Conservation (phyloP, 2,888 invertebrate species). For the Polymixis lichenea region DNA sequence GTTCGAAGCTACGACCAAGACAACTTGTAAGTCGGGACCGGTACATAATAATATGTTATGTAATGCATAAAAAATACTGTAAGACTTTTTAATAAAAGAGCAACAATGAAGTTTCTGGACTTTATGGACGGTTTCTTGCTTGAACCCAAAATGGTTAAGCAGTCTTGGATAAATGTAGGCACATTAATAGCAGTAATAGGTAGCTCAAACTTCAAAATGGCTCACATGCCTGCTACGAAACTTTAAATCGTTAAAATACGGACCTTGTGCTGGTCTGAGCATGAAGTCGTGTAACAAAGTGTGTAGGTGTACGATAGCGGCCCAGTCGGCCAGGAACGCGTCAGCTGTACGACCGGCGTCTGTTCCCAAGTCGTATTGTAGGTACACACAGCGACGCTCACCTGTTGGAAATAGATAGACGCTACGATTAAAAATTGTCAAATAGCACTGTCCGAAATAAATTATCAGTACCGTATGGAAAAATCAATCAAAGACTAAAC, state of each 20-base stretch:
- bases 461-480: background rate
- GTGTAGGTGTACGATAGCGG: constrained; percentile 97
- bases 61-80: background rate
- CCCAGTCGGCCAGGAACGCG: constrained; percentile 97
- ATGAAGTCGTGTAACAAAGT: constrained; percentile 95
- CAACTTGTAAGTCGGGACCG: no score
- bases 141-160: no score
- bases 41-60: no score
- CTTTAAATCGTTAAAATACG: background rate
- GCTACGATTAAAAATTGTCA: background rate
- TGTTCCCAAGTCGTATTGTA: constrained; percentile 97
- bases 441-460: background rate
- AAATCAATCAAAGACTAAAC: background rate
- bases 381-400: constrained; percentile 96
- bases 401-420: constrained; percentile 83
- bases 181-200: background rate
- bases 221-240: background rate
- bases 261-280: constrained; percentile 92
- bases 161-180: background rate
- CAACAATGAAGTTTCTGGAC: no score
- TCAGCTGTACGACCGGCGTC: constrained; percentile 96
- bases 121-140: no score
- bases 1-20: no score
- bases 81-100: no score
- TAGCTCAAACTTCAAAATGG: background rate